These are phyloP conservation scores for Loxodonta africana DNA, from an alignment of 2,113 vertebrate genomes.

Conservation along the genomic window DNA sequence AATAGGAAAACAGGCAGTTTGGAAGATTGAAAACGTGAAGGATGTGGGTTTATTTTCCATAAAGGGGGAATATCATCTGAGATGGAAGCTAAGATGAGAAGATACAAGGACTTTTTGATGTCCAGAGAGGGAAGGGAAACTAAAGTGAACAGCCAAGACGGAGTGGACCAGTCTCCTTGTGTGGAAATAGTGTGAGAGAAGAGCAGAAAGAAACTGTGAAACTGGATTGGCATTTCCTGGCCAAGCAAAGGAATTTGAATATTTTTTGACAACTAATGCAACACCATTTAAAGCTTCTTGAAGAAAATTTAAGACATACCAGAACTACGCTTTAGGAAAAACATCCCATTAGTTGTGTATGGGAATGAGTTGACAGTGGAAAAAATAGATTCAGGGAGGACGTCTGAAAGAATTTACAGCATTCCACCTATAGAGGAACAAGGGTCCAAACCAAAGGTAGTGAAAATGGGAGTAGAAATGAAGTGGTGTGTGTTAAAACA, in stretches of 20 bases:
- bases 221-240: too few relatives aligned
- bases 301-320: constrained; percentile 3
- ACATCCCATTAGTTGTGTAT: background rate
- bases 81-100: background rate
- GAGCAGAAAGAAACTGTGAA: background rate
- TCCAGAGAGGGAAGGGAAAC: background rate
- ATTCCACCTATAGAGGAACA: background rate
- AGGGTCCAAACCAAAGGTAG: background rate
- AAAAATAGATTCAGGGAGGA: background rate
- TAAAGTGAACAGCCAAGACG: background rate
- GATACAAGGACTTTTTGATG: background rate
- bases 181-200: background rate
- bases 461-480: background rate
- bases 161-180: background rate
- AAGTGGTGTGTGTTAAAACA: background rate
- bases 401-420: background rate
- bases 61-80: background rate
- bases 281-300: background rate
- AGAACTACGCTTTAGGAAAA: background rate
- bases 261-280: background rate
- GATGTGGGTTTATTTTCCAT: background rate
- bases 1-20: background rate
- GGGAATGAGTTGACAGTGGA: background rate
- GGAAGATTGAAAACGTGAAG: background rate
- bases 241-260: background rate